These are phyloP conservation scores for Dasypolia templi DNA, from an alignment of 2,888 invertebrate species.

Conservation along the genomic window DNA sequence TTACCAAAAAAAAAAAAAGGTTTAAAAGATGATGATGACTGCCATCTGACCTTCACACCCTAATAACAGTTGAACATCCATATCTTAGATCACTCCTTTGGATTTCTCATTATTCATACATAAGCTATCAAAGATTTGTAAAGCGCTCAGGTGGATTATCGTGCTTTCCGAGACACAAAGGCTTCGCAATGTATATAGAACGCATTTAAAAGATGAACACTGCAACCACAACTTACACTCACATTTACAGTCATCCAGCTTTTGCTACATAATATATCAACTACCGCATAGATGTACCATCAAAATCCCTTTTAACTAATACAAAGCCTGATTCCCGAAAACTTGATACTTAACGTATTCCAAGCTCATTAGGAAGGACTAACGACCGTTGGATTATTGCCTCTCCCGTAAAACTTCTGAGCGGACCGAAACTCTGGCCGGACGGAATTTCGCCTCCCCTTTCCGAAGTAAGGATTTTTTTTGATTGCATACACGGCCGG, in stretches of 20 bases:
- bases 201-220: neutral
- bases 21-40: neutral
- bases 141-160: neutral
- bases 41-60: neutral
- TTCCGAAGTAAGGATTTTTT: conserved; percentile 45
- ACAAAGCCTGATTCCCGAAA: conserved; percentile 44
- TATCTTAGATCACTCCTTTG: neutral
- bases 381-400: conserved; percentile 60
- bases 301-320: conserved; percentile 40
- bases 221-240: neutral
- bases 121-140: neutral
- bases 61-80: neutral
- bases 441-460: conserved; percentile 38
- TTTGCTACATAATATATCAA: too few species aligned
- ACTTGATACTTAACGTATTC: conserved; percentile 55
- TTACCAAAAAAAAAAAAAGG: too few species aligned
- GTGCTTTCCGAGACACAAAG: neutral
- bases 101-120: neutral
- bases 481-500: conserved; percentile 47
- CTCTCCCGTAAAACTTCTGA: conserved; percentile 46
- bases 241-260: neutral
- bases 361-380: conserved; percentile 58
- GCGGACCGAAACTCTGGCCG: conserved; percentile 31
- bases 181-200: neutral
- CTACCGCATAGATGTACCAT: neutral